Base-by-base conservation (phyloP, 2,888 invertebrate species). In the Lasius platythorax region DNA sequence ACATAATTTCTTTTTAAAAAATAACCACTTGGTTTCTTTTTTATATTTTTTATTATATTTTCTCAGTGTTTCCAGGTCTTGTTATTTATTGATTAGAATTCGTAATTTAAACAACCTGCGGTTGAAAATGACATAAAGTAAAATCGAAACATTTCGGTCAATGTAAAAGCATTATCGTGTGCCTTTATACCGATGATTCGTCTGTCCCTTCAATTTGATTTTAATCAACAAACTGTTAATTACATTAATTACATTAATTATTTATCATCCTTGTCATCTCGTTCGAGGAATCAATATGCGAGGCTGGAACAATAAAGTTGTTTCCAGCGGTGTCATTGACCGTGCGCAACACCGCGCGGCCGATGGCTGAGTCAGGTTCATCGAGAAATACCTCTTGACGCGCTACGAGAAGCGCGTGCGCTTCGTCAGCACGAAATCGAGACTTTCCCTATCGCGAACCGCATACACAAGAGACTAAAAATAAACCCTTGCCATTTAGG, bases 361-460 rank as follows among this genome's bases (percentile, higher is more conserved):
- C 50, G 61, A 30, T 79, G 83, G 82, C 85, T 83, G 84, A 87
- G 43, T 88, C 82, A 79, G 84, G 63, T 66, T 87, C 76, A 87
- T 85, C 78, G n/a, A 61, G 56, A 79, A 66, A 82, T 79, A 74
- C 46, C 64, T 87, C 79, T 74, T 43, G 78, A 75, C 12, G 56
- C 56, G 74, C 33, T 40, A 64, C 15, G 79, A 78, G 70, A 70
- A 43, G 64, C 76, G 74, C 64, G 82, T 70, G 64, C 74, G 68
- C 74, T 67, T 63, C 33, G 72, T 81, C 79, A 81, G 72, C 79
- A n/a, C 28, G 63, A 72, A 81, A 72, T 50, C 79, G 43, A 61
- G 79, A 63, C 70, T 79, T 79, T 79, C 61, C 15, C 79, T 79
- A 61, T 12, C 61, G 46, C 61, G 61, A 37, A 28, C 70, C 15